Conservation (phyloP, 1,140 invertebrate genomes). For the Orussus abietinus region DNA sequence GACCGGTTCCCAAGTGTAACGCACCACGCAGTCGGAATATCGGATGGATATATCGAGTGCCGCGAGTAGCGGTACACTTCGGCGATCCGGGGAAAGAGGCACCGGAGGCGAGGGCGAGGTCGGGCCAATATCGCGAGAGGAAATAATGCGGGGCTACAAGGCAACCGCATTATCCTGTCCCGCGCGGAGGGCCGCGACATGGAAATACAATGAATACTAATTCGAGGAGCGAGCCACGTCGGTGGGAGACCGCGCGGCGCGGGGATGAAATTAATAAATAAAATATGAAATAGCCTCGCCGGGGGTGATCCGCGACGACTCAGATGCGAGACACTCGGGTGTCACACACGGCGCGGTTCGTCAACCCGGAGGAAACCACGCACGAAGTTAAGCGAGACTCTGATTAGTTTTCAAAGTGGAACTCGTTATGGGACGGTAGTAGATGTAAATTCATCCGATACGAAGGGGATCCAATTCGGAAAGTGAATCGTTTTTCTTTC, state of each 20-base stretch:
- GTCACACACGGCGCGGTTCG: not conserved
- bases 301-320: no score
- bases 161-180: conserved; percentile 34
- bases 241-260: not conserved
- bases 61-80: conserved; percentile 31
- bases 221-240: conserved; percentile 26
- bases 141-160: conserved; percentile 35
- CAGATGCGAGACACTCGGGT: no score
- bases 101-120: conserved; percentile 10
- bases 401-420: no score
- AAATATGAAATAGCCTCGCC: conserved; percentile 18
- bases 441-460: no score
- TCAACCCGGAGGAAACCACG: not conserved
- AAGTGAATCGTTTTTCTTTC: no score
- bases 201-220: conserved; percentile 31
- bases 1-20: no score
- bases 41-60: conserved; percentile 24
- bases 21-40: conserved; percentile 28
- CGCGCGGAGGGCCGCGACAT: conserved; percentile 4
- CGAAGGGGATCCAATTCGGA: no score
- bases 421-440: no score
- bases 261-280: conserved; percentile 26
- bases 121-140: conserved; percentile 30
- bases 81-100: conserved; percentile 1
- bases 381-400: conserved; percentile 18